phyloP scores from a whole-genome alignment of 2,113 vertebrate species.

The Marmota flaviventris region DNA sequence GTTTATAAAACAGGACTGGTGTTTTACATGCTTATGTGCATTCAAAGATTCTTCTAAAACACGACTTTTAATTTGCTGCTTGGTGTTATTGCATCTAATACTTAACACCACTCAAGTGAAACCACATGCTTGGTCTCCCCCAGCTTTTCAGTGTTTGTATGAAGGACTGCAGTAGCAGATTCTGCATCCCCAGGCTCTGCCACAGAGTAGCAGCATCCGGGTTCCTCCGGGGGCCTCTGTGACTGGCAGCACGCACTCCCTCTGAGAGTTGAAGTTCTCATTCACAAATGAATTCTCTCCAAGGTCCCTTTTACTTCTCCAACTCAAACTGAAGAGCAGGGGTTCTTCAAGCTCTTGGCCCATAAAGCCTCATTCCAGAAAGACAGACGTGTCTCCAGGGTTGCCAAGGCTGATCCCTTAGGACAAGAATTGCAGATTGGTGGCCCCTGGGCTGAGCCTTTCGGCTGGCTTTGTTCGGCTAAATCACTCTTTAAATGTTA shows the following conservation, averaged over 20 bases:
- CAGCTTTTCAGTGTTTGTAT: not conserved
- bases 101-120: not conserved
- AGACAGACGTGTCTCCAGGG: not conserved
- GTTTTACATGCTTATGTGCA: not conserved
- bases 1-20: not conserved
- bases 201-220: rapidly evolving
- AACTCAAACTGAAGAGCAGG: not conserved
- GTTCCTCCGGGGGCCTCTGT: rapidly evolving
- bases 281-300: not conserved
- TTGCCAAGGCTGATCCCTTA: not conserved
- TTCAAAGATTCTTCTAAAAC: not conserved
- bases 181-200: not conserved
- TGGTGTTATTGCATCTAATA: not conserved
- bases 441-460: not conserved
- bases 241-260: not conserved
- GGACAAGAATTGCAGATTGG: not conserved
- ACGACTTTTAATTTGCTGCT: not conserved
- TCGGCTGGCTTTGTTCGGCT: not conserved
- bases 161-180: not conserved
- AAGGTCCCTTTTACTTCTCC: not conserved
- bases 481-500: not conserved
- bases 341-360: not conserved
- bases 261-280: not conserved
- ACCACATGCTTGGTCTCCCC: not conserved
- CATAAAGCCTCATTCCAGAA: not conserved